Conservation (phyloP, 2,113 vertebrate genomes). For the Butorides virescens region DNA sequence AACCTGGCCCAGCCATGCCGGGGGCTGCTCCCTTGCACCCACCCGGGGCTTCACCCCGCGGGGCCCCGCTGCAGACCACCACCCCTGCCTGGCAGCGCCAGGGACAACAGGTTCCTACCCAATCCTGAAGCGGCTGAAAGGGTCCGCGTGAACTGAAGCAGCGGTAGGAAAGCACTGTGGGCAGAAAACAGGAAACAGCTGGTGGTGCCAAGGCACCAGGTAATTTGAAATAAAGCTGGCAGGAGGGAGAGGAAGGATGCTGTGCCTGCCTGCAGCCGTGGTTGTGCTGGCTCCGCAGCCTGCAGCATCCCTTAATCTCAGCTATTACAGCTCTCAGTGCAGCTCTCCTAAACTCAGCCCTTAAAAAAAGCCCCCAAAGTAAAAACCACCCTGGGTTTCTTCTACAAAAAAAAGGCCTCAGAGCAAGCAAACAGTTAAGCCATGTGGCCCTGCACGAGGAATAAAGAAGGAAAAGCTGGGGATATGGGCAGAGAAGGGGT, state of each 20-base stretch:
- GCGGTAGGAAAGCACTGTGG: not conserved
- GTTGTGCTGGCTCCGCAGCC: not conserved
- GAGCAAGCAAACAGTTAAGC: not conserved
- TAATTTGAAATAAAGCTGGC: conserved; percentile 24
- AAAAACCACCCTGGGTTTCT: not conserved
- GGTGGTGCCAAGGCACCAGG: not conserved
- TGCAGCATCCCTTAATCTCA: not conserved
- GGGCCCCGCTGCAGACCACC: accelerated
- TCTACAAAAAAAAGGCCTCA: not conserved
- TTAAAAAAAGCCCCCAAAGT: not conserved
- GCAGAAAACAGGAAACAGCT: not conserved
- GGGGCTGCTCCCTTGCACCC: not conserved
- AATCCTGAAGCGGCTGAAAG: not conserved
- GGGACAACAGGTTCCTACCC: not conserved
- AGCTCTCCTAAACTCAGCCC: not conserved
- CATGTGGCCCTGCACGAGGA: not conserved
- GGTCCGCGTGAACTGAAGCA: not conserved
- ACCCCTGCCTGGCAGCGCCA: not conserved
- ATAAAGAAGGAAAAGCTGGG: not conserved
- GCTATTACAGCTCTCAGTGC: not conserved
- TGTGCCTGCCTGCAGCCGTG: not conserved
- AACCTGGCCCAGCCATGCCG: not conserved
- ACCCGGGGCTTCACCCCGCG: accelerated
- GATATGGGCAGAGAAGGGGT: not conserved
- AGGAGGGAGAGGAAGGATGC: not conserved